These are phyloP conservation scores for Diabrotica undecimpunctata DNA, from an alignment of 1,140 invertebrate species.

Conservation along the genomic window DNA sequence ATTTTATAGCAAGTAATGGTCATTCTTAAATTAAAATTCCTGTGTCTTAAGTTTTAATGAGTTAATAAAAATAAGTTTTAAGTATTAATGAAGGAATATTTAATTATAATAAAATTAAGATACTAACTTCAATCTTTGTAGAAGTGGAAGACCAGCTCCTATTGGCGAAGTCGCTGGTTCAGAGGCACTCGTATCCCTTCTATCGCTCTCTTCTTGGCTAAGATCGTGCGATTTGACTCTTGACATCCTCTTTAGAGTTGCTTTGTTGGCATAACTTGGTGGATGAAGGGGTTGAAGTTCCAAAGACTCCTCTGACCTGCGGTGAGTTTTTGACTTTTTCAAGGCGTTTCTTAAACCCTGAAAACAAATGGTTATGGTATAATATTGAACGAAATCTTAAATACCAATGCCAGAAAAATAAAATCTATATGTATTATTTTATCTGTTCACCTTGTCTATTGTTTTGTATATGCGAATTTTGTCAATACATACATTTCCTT, in stretches of 20 bases:
- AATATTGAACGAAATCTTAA: too few relatives aligned
- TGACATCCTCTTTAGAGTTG: constrained; percentile 65
- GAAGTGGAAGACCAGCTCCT: constrained; percentile 76
- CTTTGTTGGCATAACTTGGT: constrained; percentile 43
- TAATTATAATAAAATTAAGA: neutral
- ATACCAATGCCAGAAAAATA: too few relatives aligned
- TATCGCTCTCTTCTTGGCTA: constrained; percentile 38
- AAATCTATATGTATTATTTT: too few relatives aligned
- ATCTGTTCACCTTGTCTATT: too few relatives aligned
- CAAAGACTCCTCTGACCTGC: constrained; percentile 59
- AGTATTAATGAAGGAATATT: too few relatives aligned
- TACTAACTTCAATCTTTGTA: constrained; percentile 58
- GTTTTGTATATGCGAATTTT: too few relatives aligned
- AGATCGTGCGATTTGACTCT: constrained; percentile 48
- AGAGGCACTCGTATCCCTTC: constrained; percentile 25
- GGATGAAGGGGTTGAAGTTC: constrained; percentile 62
- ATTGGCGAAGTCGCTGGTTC: constrained; percentile 57
- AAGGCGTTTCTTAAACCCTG: constrained; percentile 56
- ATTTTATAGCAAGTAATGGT: too few relatives aligned
- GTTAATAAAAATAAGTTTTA: too few relatives aligned
- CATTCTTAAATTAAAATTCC: too few relatives aligned
- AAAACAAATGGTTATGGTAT: neutral
- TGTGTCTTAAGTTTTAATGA: too few relatives aligned
- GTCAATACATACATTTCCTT: too few relatives aligned
- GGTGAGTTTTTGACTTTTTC: constrained; percentile 51